Evolutionary conservation across 2,888 invertebrate species (phyloP).

Genomic region (Amiota minor): DNA sequence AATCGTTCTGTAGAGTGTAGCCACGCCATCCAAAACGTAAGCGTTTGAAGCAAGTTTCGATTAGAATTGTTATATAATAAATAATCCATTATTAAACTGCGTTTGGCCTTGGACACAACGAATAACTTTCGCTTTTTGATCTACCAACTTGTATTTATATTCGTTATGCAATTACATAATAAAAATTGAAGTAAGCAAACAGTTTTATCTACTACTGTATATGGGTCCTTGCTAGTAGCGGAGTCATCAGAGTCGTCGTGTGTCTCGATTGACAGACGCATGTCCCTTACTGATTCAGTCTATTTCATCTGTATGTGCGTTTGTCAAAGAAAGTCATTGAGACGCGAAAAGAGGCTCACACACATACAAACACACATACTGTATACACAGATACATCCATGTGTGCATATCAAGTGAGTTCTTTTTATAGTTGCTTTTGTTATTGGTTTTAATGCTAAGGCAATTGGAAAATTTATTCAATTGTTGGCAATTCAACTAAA

Average conservation of each 20-base stretch:
- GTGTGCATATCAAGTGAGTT: slow-evolving; percentile 26
- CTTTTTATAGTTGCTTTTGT: slow-evolving; percentile 42
- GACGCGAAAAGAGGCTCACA: slow-evolving; percentile 19
- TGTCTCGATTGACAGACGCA: slow-evolving; percentile 29
- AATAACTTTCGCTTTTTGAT: no score
- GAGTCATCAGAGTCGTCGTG: neutral
- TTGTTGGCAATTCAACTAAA: slow-evolving; percentile 68
- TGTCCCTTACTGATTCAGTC: slow-evolving; percentile 56
- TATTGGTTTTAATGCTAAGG: slow-evolving; percentile 61
- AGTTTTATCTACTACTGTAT: no score
- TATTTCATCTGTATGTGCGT: slow-evolving; percentile 44
- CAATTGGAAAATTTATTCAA: slow-evolving; percentile 72
- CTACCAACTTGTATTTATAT: no score
- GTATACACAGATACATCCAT: slow-evolving; percentile 2
- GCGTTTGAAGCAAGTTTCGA: no score
- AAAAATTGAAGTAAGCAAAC: no score
- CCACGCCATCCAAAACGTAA: no score
- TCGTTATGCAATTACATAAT: no score
- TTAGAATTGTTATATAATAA: no score
- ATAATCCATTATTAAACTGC: no score
- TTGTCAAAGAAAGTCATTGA: slow-evolving; percentile 36
- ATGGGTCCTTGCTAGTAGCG: no score
- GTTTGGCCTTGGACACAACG: no score
- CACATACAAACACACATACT: slow-evolving; percentile 19
- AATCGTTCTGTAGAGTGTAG: no score